Percentiles rank a stretch among this genome's conserved stretches.
phyloP scores from a whole-genome alignment of 2,797 vertebrate genomes.

The Limnodromus scolopaceus region DNA sequence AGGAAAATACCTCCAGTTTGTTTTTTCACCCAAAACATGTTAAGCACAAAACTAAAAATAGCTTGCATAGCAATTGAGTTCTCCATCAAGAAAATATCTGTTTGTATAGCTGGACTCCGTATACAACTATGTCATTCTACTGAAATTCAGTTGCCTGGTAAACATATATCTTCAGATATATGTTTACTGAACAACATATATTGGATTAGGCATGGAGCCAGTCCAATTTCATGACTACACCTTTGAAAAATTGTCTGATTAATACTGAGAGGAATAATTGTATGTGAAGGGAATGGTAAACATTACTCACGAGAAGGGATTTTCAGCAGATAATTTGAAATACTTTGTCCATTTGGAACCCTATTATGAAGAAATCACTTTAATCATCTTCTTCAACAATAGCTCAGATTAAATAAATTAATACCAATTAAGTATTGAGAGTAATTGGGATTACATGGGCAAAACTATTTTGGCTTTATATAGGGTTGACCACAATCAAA shows the following conservation, averaged over 20 bases:
- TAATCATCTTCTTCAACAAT: not conserved
- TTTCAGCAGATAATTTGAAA: slow-evolving; percentile 24
- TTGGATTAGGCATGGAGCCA: slow-evolving; percentile 37
- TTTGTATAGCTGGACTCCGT: not conserved
- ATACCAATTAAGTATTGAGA: not conserved
- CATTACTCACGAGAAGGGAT: not conserved
- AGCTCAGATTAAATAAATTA: not conserved
- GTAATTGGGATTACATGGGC: not conserved
- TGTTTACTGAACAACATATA: slow-evolving; percentile 32
- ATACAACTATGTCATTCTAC: not conserved
- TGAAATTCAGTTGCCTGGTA: slow-evolving; percentile 34
- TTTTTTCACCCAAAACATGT: slow-evolving; percentile 7
- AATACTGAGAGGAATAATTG: slow-evolving; percentile 53
- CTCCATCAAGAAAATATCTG: slow-evolving; percentile 15
- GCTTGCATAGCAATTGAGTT: not conserved
- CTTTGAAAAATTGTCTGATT: slow-evolving; percentile 58
- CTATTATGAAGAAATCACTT: not conserved
- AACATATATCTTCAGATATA: not conserved
- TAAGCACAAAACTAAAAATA: slow-evolving; percentile 14
- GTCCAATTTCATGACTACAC: slow-evolving; percentile 25
- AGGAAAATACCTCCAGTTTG: not conserved
- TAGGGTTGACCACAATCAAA: not conserved
- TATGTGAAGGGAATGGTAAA: slow-evolving; percentile 47
- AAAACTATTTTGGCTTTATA: not conserved
- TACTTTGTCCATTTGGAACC: not conserved